phyloP scores from a whole-genome alignment of 2,113 vertebrate species.

The Nymphicus hollandicus region DNA sequence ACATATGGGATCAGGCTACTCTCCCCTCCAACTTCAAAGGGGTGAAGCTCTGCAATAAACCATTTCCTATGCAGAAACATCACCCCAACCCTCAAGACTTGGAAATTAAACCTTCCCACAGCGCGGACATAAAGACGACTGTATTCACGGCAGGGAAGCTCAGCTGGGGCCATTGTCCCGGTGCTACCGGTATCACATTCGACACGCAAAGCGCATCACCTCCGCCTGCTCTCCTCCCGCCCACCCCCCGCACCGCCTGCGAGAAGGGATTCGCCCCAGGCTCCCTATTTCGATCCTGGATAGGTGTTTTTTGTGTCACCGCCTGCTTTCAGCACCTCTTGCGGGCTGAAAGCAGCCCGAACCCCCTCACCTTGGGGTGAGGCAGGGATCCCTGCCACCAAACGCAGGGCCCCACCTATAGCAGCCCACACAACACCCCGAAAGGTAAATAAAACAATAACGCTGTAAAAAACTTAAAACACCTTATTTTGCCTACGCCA shows the following conservation, averaged over 20 bases:
- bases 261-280: accelerated
- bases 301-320: background rate
- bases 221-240: too few relatives aligned
- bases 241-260: too few relatives aligned
- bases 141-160: accelerated
- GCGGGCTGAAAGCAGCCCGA: background rate
- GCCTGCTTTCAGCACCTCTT: background rate
- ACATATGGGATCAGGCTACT: too few relatives aligned
- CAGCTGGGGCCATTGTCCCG: too few relatives aligned
- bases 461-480: background rate
- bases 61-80: background rate
- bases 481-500: background rate
- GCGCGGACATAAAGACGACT: accelerated
- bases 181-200: background rate
- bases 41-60: background rate
- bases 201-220: background rate
- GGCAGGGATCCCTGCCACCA: background rate
- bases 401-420: background rate
- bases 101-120: accelerated
- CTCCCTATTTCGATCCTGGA: background rate
- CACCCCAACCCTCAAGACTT: background rate
- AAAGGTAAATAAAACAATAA: background rate
- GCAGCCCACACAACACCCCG: background rate
- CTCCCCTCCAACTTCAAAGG: background rate
- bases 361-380: background rate